Conservation (phyloP, 2,113 vertebrate species). For the Synodontis membranacea region DNA sequence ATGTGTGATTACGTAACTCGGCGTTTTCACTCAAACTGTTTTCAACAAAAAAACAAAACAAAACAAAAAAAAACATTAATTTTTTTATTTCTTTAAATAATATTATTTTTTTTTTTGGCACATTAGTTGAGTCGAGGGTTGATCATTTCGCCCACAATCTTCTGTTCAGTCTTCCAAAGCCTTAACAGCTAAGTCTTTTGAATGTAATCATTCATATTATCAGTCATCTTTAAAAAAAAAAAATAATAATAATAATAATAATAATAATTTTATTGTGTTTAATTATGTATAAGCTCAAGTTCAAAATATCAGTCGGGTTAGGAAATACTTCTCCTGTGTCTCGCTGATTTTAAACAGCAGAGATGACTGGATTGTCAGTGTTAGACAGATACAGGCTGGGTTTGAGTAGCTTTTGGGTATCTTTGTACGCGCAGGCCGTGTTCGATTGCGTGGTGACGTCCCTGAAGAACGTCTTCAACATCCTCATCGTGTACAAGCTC, state of each 20-base stretch:
- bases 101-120: too few relatives aligned
- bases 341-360: not conserved
- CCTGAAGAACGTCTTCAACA: constrained; percentile 98
- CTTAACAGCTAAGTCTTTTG: not conserved
- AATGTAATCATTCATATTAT: too few relatives aligned
- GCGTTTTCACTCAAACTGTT: not conserved
- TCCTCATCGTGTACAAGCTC: constrained; percentile 99
- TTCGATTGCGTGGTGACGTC: constrained; percentile 97
- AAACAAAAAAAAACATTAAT: too few relatives aligned
- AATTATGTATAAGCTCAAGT: not conserved
- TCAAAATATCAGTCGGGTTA: not conserved
- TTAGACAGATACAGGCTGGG: not conserved
- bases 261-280: not conserved
- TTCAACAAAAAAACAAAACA: too few relatives aligned
- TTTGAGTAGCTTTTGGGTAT: not conserved
- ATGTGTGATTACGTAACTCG: not conserved
- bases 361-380: not conserved
- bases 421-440: constrained; percentile 65
- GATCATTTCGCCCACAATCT: not conserved
- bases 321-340: too few relatives aligned
- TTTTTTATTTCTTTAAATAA: too few relatives aligned
- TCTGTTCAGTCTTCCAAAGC: not conserved
- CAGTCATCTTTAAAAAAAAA: not conserved
- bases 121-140: too few relatives aligned
- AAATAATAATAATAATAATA: too few relatives aligned